These are phyloP conservation scores for Leucophenga maculata DNA, from an alignment of 2,888 invertebrate species.

Conservation along the genomic window DNA sequence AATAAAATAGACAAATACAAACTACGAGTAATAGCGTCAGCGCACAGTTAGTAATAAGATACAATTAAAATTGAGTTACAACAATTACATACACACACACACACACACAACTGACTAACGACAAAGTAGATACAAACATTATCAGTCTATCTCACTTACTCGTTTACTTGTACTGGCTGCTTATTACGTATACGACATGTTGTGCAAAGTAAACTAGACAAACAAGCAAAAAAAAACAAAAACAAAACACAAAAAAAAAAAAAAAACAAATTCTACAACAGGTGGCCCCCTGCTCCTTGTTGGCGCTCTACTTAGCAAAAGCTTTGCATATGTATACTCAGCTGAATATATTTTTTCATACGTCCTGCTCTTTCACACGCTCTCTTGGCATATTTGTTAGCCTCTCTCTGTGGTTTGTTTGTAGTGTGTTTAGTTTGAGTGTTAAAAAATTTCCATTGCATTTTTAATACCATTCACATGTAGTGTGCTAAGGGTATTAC, in stretches of 20 bases:
- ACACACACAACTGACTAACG: no score
- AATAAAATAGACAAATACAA: constrained; percentile 40
- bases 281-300: constrained; percentile 4
- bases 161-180: background rate
- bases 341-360: background rate
- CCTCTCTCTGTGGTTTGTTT: background rate
- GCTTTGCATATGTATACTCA: background rate
- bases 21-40: constrained; percentile 23
- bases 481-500: no score
- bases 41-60: constrained; percentile 8
- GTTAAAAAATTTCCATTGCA: constrained; percentile 31
- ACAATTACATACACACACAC: constrained; percentile 18
- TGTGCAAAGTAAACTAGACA: constrained; percentile 18
- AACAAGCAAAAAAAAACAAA: constrained; percentile 1
- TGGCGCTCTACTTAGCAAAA: background rate
- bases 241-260: constrained; percentile 2
- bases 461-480: no score
- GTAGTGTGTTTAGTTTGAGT: constrained; percentile 13
- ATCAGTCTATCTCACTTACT: background rate
- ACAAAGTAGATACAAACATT: constrained; percentile 27
- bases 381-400: background rate
- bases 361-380: no score
- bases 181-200: constrained; percentile 41
- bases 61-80: constrained; percentile 36
- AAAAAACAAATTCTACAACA: constrained; percentile 14